Conservation (phyloP, 2,113 vertebrate species). For the Nibea albiflora region DNA sequence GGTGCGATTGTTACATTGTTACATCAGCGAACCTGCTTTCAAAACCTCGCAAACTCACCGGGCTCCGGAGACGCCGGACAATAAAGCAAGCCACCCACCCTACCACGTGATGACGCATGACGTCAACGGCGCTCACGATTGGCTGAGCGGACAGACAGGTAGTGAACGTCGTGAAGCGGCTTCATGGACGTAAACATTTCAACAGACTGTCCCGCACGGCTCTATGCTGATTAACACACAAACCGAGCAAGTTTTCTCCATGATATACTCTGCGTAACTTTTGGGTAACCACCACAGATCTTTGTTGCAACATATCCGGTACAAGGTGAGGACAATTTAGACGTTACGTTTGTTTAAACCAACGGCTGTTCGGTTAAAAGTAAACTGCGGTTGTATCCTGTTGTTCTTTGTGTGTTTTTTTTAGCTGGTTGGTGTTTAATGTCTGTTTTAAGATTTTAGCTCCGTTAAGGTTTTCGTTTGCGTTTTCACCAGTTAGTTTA, state of each 20-base stretch:
- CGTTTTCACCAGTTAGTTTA: no score
- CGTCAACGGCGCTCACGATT: slow-evolving; percentile 29
- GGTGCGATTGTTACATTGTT: not conserved
- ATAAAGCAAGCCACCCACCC: not conserved
- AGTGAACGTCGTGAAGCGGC: not conserved
- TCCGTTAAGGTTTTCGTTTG: not conserved
- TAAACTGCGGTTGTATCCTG: not conserved
- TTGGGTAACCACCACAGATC: not conserved
- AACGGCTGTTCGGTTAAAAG: not conserved
- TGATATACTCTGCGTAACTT: not conserved
- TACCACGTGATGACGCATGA: slow-evolving; percentile 32
- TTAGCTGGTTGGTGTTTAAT: not conserved
- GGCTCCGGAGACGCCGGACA: not conserved
- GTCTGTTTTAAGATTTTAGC: not conserved
- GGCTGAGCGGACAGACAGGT: slow-evolving; percentile 38
- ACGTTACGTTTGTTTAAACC: not conserved
- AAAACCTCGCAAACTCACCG: no score
- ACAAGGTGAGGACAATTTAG: slow-evolving; percentile 16
- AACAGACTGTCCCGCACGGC: not conserved
- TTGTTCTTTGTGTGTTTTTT: not conserved
- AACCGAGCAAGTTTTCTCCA: not conserved
- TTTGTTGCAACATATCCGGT: not conserved
- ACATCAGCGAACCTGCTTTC: not conserved
- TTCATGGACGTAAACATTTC: slow-evolving; percentile 30
- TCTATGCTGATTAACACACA: not conserved